Evolutionary conservation across 1,140 invertebrate genomes (phyloP).

Genomic region (Zaprionus davidi): DNA sequence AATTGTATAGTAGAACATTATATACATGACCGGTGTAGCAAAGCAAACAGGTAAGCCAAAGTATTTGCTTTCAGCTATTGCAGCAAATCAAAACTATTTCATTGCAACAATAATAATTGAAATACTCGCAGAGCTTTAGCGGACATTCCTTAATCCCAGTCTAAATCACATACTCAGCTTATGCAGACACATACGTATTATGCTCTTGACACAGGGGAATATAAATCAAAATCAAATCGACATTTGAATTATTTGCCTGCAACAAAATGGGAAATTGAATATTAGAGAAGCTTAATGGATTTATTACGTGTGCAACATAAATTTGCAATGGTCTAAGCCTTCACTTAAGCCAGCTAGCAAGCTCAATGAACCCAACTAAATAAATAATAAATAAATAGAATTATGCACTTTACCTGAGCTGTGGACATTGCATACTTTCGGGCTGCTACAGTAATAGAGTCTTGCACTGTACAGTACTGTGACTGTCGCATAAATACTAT

Average conservation of each 20-base stretch:
- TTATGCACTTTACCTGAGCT: neutral
- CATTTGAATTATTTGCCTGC: neutral
- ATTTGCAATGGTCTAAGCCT: neutral
- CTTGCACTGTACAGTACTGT: too few relatives aligned
- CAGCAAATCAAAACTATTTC: too few relatives aligned
- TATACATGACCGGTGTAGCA: neutral
- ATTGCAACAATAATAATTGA: slow-evolving; percentile 3
- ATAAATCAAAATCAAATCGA: slow-evolving; percentile 1
- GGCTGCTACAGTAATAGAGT: neutral
- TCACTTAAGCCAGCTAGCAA: neutral
- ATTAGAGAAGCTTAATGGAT: slow-evolving; percentile 3
- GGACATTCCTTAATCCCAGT: neutral
- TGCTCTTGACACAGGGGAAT: neutral
- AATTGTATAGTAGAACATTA: neutral
- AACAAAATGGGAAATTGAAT: neutral
- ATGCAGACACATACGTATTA: neutral
- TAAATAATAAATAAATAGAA: neutral
- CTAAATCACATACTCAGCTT: neutral
- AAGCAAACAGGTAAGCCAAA: neutral
- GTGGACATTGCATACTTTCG: neutral
- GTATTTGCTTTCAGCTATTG: too few relatives aligned
- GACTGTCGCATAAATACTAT: too few relatives aligned
- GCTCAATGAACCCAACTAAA: neutral
- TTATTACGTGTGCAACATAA: neutral
- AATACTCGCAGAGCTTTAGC: neutral